Percentiles rank a stretch among this genome's conserved stretches.
phyloP scores from a whole-genome alignment of 1,140 invertebrate genomes.

The Monochamus saltuarius region DNA sequence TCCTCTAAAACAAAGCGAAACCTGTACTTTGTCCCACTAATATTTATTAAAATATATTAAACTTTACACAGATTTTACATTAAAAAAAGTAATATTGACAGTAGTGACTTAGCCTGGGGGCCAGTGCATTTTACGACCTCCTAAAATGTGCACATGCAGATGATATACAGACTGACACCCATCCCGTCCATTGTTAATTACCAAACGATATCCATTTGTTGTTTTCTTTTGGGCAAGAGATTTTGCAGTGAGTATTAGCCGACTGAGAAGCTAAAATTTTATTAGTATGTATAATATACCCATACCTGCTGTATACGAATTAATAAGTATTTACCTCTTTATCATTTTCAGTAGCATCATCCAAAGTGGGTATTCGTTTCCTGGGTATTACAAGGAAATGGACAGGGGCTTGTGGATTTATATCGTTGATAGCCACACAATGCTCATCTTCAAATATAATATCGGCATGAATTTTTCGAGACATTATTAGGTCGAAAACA shows the following conservation, averaged over 20 bases:
- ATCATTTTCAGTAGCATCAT: constrained; percentile 38
- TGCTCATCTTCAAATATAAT: constrained; percentile 80
- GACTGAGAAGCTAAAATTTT: constrained; percentile 54
- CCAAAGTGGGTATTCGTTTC: constrained; percentile 45
- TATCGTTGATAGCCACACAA: constrained; percentile 78
- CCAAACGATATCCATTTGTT: constrained; percentile 60
- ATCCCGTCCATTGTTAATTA: constrained; percentile 72
- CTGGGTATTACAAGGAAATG: constrained; percentile 87
- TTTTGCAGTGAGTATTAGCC: constrained; percentile 63
- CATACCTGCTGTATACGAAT: background rate
- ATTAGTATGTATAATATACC: constrained; percentile 2
- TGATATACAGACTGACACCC: constrained; percentile 75
- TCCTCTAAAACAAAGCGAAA: too few relatives aligned
- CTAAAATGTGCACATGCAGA: constrained; percentile 73
- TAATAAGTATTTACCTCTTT: constrained; percentile 50
- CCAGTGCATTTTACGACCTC: constrained; percentile 80
- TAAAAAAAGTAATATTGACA: too few relatives aligned
- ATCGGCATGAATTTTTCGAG: constrained; percentile 74
- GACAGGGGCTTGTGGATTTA: constrained; percentile 74
- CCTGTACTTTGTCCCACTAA: too few relatives aligned
- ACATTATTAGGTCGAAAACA: constrained; percentile 80
- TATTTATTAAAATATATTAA: too few relatives aligned
- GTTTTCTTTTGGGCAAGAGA: constrained; percentile 57
- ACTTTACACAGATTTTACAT: too few relatives aligned
- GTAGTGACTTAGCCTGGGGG: constrained; percentile 68